Evolutionary conservation across 2,888 invertebrate genomes (phyloP).

Genomic region (Aporophyla nigra): DNA sequence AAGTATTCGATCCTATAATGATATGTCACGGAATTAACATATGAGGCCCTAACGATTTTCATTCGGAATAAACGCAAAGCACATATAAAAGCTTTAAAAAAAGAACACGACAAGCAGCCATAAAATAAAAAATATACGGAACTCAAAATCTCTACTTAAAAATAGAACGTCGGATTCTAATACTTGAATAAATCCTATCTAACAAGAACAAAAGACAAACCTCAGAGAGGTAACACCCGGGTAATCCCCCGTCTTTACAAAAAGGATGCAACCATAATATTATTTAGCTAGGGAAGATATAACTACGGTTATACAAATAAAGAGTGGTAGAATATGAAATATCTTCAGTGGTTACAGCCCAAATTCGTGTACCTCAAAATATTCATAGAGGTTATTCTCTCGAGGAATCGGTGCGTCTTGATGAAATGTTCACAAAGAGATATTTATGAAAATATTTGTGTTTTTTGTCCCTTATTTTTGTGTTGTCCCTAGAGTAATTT

Average conservation of each 20-base stretch:
- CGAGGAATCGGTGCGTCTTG: conserved; percentile 77
- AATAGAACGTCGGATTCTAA: conserved; percentile 73
- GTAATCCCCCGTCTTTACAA: conserved; percentile 78
- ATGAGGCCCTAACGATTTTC: no score
- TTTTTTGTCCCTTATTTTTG: conserved; percentile 70
- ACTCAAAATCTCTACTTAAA: conserved; percentile 68
- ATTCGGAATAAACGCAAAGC: background rate
- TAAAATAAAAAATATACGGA: conserved; percentile 48
- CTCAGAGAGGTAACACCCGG: conserved; percentile 72
- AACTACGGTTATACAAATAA: conserved; percentile 63
- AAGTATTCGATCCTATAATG: no score
- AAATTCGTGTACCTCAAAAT: conserved; percentile 82
- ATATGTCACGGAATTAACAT: background rate
- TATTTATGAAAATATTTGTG: conserved; percentile 78
- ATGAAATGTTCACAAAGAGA: conserved; percentile 80
- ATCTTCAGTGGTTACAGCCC: conserved; percentile 74
- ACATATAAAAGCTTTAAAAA: conserved; percentile 14
- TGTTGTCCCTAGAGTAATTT: conserved; percentile 53
- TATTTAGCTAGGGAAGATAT: conserved; percentile 70
- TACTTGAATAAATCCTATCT: conserved; percentile 77
- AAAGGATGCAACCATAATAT: conserved; percentile 78
- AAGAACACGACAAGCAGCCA: conserved; percentile 12
- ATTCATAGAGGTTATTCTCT: conserved; percentile 84
- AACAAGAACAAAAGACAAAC: conserved; percentile 82
- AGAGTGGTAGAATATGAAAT: conserved; percentile 69